Conservation (phyloP, 2,888 invertebrate species). For the Melanotus villosus region DNA sequence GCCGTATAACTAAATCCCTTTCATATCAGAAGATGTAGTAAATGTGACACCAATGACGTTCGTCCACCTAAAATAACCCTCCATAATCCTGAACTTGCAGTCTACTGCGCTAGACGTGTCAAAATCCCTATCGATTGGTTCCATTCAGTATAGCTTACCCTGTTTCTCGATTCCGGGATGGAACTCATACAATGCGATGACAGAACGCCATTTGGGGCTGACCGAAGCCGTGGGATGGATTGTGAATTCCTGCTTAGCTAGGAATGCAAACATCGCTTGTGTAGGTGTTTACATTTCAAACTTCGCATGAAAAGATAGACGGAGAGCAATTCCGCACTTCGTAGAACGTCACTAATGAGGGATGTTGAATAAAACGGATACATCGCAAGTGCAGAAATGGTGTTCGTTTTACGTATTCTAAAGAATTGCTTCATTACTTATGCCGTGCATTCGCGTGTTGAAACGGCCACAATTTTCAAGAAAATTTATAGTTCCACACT, state of each 20-base stretch:
- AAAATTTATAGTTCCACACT: conserved; percentile 4
- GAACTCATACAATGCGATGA: conserved; percentile 34
- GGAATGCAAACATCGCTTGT: conserved; percentile 32
- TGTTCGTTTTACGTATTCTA: conserved; percentile 14
- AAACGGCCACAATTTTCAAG: conserved; percentile 10
- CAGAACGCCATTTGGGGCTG: conserved; percentile 27
- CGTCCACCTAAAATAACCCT: conserved; percentile 24
- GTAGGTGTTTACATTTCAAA: conserved; percentile 21
- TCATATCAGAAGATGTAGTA: background rate
- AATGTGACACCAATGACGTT: conserved; percentile 22
- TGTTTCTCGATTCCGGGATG: conserved; percentile 26
- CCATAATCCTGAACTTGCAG: conserved; percentile 28
- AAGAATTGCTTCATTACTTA: conserved; percentile 11
- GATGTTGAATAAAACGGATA: conserved; percentile 10
- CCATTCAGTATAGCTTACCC: conserved; percentile 33
- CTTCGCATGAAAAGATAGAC: conserved; percentile 14
- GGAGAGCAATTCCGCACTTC: conserved; percentile 3
- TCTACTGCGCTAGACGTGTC: conserved; percentile 36
- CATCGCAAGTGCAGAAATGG: background rate
- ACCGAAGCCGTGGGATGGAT: conserved; percentile 26
- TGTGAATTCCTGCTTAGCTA: conserved; percentile 28
- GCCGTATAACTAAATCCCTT: conserved; percentile 1
- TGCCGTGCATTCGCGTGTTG: background rate
- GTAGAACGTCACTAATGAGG: conserved; percentile 29
- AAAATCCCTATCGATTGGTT: conserved; percentile 34